Evolutionary conservation across 2,797 vertebrate genomes (phyloP).

Genomic region (Acanthiza pusilla): DNA sequence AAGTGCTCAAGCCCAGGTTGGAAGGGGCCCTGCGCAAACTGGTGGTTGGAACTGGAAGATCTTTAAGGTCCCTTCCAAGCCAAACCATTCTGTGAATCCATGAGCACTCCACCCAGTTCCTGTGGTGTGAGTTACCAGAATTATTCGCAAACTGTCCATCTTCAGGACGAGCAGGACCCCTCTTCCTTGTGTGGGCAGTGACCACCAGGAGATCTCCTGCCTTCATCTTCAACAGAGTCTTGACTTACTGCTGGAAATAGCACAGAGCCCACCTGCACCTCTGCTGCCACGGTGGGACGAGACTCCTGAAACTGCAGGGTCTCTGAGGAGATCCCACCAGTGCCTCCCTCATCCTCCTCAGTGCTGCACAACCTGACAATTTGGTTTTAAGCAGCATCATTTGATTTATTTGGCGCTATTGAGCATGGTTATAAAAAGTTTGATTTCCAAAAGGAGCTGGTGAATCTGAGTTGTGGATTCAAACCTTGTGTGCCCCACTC

Average conservation of each 20-base stretch:
- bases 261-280: background rate
- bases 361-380: background rate
- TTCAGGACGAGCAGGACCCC: background rate
- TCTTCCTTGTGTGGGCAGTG: background rate
- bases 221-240: background rate
- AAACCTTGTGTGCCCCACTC: background rate
- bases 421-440: background rate
- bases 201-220: background rate
- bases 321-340: background rate
- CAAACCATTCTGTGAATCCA: background rate
- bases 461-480: background rate
- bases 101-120: background rate
- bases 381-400: background rate
- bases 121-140: background rate
- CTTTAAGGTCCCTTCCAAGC: background rate
- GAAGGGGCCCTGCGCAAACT: background rate
- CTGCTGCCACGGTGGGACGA: rapidly evolving
- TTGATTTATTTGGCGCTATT: background rate
- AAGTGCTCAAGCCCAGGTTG: background rate
- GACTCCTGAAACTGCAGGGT: background rate
- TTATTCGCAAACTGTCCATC: background rate
- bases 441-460: background rate
- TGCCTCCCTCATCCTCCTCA: background rate
- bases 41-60: background rate
- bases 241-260: background rate